Evolutionary conservation across 2,113 vertebrate species (phyloP), one percentile per base, ranked within the genome.

Genomic region (Brachyhypopomus gauderio): DNA sequence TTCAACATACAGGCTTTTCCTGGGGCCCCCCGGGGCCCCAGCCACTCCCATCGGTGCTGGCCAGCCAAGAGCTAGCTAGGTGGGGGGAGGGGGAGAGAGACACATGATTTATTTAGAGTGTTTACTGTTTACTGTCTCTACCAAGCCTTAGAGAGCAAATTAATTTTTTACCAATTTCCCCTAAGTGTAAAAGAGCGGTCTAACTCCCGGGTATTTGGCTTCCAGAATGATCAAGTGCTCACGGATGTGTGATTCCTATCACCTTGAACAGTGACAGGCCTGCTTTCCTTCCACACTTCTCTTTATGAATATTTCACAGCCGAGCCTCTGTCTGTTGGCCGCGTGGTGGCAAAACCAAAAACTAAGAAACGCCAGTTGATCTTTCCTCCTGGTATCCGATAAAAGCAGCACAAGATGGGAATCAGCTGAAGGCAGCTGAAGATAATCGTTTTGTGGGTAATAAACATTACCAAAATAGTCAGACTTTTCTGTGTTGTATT

Each of bases 31-130:
- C 83, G 89, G 93, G 90, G 91, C 72, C 52, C 72, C 85, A 76
- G 76, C 70, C 84, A 12, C 45, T 52, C 90, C 88, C 90, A 85
- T 62, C 38, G 66, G 80, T 76, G 63, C 81, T n/a, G 62, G 89
- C 89, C 89, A 88, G 90, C 87, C 74, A 86, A 75, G 87, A 86
- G 64, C 87, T 81, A 88, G 75, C 70, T 85, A 70, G 78, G 72
- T 77, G 78, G 71, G 85, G n/a, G 48, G 58, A 20, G 64, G 36
- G 67, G 59, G 41, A 45, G 41, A 45, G 41, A 45, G 58, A 89
- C 80, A 93, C 80, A 93, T 92, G 70, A 94, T 93, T 94, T 92
- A 94, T 94, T 94, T 89, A 94, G 84, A 84, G 78, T 94, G 92
- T 94, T 93, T 94, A 93, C 92, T 76, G 85, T 90, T 91, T 91